phyloP scores from a whole-genome alignment of 2,888 invertebrate species.

The Tupiocoris notatus region DNA sequence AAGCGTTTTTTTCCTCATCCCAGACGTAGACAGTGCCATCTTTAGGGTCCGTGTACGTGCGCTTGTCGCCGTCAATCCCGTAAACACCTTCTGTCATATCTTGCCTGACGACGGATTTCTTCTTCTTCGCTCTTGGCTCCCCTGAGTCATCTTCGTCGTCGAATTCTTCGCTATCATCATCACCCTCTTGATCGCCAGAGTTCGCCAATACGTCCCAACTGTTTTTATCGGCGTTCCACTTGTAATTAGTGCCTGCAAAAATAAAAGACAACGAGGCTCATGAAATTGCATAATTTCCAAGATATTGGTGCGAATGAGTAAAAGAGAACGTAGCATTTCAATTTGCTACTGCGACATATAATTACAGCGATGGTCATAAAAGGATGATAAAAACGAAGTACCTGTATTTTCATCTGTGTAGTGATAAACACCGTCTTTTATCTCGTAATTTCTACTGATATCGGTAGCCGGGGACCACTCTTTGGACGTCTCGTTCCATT shows the following conservation, averaged over 20 bases:
- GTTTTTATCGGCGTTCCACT: constrained; percentile 63
- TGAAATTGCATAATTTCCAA: too few relatives aligned
- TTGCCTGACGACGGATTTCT: constrained; percentile 51
- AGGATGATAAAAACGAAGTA: constrained; percentile 32
- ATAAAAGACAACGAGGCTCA: too few relatives aligned
- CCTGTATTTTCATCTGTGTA: constrained; percentile 51
- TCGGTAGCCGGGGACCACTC: constrained; percentile 51
- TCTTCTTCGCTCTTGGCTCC: constrained; percentile 49
- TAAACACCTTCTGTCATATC: constrained; percentile 57
- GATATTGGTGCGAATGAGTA: too few relatives aligned
- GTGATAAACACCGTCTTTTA: constrained; percentile 51
- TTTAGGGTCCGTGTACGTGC: constrained; percentile 72
- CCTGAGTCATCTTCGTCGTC: constrained; percentile 50
- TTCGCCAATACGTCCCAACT: constrained; percentile 58
- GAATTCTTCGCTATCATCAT: constrained; percentile 49
- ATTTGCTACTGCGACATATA: too few relatives aligned
- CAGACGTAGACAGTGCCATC: constrained; percentile 91
- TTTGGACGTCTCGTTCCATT: constrained; percentile 59
- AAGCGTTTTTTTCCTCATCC: constrained; percentile 86
- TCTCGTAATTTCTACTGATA: constrained; percentile 50
- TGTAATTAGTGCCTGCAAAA: constrained; percentile 55
- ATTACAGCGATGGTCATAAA: not conserved
- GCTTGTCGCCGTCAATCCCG: constrained; percentile 73
- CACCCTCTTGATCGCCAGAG: not conserved
- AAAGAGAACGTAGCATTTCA: not conserved